Percentiles rank a stretch among this genome's conserved stretches.
Conservation (phyloP, 2,797 vertebrate species). For the Acanthopagrus latus region DNA sequence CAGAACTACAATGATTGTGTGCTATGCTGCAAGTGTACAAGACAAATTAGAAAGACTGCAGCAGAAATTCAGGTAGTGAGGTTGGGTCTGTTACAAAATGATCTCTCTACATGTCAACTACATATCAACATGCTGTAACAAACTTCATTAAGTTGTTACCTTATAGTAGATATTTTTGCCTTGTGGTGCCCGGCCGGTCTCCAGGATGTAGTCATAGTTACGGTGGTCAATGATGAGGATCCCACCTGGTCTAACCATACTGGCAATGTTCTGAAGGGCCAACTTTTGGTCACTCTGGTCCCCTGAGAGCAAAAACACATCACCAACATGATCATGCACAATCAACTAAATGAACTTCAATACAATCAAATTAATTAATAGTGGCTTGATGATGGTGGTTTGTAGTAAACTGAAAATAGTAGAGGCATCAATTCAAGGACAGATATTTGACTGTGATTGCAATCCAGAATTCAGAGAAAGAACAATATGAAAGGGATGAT, state of each 20-base stretch:
- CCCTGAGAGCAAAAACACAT: conserved; percentile 82
- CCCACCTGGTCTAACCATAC: conserved; percentile 94
- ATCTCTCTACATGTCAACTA: not conserved
- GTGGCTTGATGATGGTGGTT: not conserved
- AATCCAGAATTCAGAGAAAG: not conserved
- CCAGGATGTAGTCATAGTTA: conserved; percentile 97
- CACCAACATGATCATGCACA: conserved; percentile 61
- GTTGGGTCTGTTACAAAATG: not conserved
- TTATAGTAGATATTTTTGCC: conserved; percentile 99
- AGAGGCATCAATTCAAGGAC: not conserved
- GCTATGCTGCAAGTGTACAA: not conserved
- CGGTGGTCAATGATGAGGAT: conserved; percentile 97
- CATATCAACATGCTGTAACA: not conserved
- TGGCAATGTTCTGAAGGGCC: conserved; percentile 94
- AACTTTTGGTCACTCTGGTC: conserved; percentile 95
- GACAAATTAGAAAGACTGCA: not conserved
- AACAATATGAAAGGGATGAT: not conserved
- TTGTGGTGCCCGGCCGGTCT: conserved; percentile 91
- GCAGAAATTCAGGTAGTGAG: not conserved
- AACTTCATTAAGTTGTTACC: conserved; percentile 77
- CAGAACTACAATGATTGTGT: not conserved
- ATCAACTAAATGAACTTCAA: not conserved
- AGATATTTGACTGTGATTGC: not conserved
- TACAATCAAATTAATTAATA: not conserved
- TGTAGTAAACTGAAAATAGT: not conserved